Percentiles rank a stretch among this genome's conserved stretches.
Evolutionary conservation across 2,113 vertebrate species (phyloP).

Genomic region (Glaucidium brasilianum): DNA sequence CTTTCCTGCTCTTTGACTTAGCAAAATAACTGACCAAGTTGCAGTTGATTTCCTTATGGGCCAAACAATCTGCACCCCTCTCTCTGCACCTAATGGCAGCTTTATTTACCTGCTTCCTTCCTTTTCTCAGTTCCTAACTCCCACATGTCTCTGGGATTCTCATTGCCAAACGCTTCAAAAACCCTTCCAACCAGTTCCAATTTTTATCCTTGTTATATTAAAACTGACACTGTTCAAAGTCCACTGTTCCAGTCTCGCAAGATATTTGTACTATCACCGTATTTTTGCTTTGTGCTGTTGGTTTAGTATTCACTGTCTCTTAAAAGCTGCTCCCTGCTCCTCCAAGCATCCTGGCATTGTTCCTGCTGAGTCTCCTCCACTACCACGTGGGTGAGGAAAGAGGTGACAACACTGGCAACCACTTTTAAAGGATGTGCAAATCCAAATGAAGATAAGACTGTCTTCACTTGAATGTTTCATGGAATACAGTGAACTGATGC

Average conservation of each 20-base stretch:
- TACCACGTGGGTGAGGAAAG: fast-evolving
- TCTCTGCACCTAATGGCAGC: not conserved
- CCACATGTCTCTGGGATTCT: not conserved
- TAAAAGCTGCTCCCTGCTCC: not conserved
- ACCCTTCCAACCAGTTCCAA: not conserved
- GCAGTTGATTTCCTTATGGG: not conserved
- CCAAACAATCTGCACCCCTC: not conserved
- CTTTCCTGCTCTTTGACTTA: not conserved
- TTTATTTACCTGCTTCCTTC: not conserved
- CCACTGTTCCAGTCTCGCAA: not conserved
- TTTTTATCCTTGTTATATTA: not conserved
- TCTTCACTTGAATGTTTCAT: fast-evolving
- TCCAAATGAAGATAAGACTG: not conserved
- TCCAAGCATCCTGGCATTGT: not conserved
- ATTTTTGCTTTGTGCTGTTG: not conserved
- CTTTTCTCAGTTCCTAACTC: not conserved
- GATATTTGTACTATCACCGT: not conserved
- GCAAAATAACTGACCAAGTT: not conserved
- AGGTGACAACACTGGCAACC: not conserved
- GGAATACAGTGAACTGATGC: not conserved
- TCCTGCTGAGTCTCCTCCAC: not conserved
- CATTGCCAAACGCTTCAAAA: not conserved
- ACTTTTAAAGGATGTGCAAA: not conserved
- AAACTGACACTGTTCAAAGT: not conserved
- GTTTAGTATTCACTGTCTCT: not conserved